Percentiles rank a stretch among this genome's conserved stretches.
These are phyloP conservation scores for Lycocerus yunnanus DNA, from an alignment of 2,888 invertebrate genomes.

Conservation along the genomic window DNA sequence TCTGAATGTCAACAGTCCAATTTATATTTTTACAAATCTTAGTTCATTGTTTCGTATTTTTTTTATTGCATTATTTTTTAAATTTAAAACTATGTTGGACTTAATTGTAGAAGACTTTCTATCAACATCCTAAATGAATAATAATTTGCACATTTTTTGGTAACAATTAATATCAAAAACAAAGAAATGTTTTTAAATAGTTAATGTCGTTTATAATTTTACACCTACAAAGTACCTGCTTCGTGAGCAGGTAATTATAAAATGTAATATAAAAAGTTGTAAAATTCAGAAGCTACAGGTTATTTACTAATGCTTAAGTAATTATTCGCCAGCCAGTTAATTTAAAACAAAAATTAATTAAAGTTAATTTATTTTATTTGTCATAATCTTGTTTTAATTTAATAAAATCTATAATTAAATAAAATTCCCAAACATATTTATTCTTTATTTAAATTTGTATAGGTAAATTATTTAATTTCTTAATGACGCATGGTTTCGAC, in stretches of 20 bases:
- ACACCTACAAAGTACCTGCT: not conserved
- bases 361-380: not conserved
- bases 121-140: not conserved
- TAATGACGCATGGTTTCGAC: not conserved
- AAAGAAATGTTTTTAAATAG: not conserved
- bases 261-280: not conserved
- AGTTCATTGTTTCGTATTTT: not conserved
- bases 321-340: not conserved
- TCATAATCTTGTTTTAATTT: not conserved
- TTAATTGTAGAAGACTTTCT: not conserved
- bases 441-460: not conserved
- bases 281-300: not conserved
- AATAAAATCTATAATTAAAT: not conserved
- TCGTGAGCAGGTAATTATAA: not conserved
- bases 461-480: not conserved
- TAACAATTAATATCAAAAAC: not conserved
- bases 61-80: too few species aligned
- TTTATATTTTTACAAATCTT: not conserved
- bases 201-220: not conserved
- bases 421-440: not conserved
- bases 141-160: not conserved
- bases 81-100: not conserved
- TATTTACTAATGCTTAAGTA: not conserved
- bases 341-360: not conserved
- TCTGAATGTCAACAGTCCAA: not conserved